These are phyloP conservation scores for Pyrgus malvae DNA, from an alignment of 2,888 invertebrate genomes.

Conservation along the genomic window DNA sequence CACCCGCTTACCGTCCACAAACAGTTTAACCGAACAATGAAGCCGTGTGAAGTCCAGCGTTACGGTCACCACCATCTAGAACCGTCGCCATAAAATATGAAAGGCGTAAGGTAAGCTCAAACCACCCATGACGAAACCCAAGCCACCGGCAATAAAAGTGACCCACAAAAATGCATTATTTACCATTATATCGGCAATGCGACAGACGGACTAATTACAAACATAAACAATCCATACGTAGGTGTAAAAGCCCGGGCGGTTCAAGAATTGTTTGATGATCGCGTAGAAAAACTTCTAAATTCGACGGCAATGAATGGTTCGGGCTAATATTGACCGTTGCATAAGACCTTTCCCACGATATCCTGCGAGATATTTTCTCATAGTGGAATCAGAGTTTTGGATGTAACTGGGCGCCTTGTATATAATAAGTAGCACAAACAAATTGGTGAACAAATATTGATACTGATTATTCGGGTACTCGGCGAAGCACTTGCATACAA, in stretches of 20 bases:
- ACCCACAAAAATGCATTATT: conserved; percentile 79
- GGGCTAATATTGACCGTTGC: conserved; percentile 70
- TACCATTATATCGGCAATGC: conserved; percentile 78
- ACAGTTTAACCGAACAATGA: conserved; percentile 40
- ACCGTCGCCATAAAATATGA: conserved; percentile 25
- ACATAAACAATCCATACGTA: conserved; percentile 68
- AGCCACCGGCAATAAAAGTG: conserved; percentile 69
- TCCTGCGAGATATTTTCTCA: conserved; percentile 73
- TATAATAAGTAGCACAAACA: conserved; percentile 62
- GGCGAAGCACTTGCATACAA: conserved; percentile 48
- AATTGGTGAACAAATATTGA: conserved; percentile 73
- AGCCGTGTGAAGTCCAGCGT: conserved; percentile 29
- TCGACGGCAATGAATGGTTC: conserved; percentile 63
- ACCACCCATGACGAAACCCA: conserved; percentile 76
- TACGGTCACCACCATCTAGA: conserved; percentile 30
- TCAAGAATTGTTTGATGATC: conserved; percentile 57
- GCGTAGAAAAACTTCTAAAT: conserved; percentile 59
- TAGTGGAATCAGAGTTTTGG: conserved; percentile 49
- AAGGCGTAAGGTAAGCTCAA: conserved; percentile 38
- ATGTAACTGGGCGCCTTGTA: conserved; percentile 65
- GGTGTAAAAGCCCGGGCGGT: conserved; percentile 72
- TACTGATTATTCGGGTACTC: conserved; percentile 66
- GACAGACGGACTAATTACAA: conserved; percentile 76
- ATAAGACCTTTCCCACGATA: conserved; percentile 72
- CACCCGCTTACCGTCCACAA: conserved; percentile 30